Base-by-base conservation (phyloP, 2,888 invertebrate genomes). In the Meta bourneti region DNA sequence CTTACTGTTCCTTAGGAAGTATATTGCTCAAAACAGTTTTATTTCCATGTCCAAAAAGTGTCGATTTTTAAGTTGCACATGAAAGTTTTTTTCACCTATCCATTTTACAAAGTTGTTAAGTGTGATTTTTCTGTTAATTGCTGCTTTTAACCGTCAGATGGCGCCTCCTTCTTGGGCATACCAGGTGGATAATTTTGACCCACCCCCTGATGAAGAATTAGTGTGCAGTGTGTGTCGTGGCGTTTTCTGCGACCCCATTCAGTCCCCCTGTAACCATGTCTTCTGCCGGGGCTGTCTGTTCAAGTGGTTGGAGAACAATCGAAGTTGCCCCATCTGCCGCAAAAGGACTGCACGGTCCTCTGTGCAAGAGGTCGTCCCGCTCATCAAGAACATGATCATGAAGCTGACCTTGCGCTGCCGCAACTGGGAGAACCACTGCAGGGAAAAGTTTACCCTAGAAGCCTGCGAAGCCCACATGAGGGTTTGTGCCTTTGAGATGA, bases 311-410 rank as follows among this genome's bases (percentile, higher is more conserved):
- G 49, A 78, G 8, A 61, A 16, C n/a, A 84, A 78, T 51, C 81
- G 89, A 19, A 93, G 79, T 48, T 93, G 93, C 34, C 93, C 93
- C 13, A 79, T 93, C n/a, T 93, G 93, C 52, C 83, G 93, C 8
- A 91, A 93, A 20, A 85, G 86, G 52, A 77, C 82, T 6, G 34
- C 72, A 1, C 48, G 11, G 2, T 77, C 34, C 48, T 51, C 78
- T 8, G 19, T 93, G 9, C 81, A 91, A 51, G 75, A 80, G 5
- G 88, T 89, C n/a, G 79, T 86, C 1, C 93, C 93, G 7, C 48
- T 93, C 6, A 51, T 93, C 19, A 88, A 81, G 52, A 93, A 91
- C 70, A 82, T 93, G 82, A 91, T 93, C 19, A 75, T 84, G 72
- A 93, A 91, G 19, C 34, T 93, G n/a, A 84, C 11, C 13, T 48